Base-by-base conservation (phyloP, 2,797 vertebrate species). In the Phoeniculus purpureus region DNA sequence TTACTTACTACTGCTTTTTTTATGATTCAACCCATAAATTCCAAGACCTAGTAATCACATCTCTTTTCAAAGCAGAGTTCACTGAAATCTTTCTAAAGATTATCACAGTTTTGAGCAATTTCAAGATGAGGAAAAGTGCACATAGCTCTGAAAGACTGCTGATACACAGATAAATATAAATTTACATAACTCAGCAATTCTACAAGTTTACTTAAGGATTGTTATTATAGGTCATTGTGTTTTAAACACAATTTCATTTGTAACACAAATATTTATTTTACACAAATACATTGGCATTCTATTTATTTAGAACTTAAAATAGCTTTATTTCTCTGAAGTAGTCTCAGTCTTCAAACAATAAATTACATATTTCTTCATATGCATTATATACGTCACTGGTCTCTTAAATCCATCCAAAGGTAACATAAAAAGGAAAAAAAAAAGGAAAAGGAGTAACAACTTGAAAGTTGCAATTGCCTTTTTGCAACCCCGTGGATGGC, bases 11-110 rank as follows among this genome's bases (percentile, higher is more conserved):
- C n/a, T 93, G 81, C 47, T 81, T 92, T 85, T 84, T 71, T 60
- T 9, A 32, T 59, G n/a, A 90, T 76, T 89, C 22, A 92, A 85
- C 94, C 65, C 22, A 65, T 47, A 47, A 90, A 89, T 92, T 94
- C n/a, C 58, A 75, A 90, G 47, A 90, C 21, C 60, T 85, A 94
- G 86, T 86, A 94, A 86, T 72, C 80, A 77, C 60, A 43, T 54
- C 56, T 70, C 43, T 56, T 73, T 95, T 92, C 74, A 89, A 81
- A 86, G 21, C 37, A 81, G 25, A 76, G 22, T 47, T 91, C 61
- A 58, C 18, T 7, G 64, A 83, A 89, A 87, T 73, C 3, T 81
- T 91, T 34, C 7, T 58, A 84, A 91, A 54, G 11, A 16, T 79
- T 81, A 4, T 56, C 61, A 78, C 21, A 15, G 62, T 91, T 91